Conservation (phyloP, 2,113 vertebrate genomes). For the Tichodroma muraria region DNA sequence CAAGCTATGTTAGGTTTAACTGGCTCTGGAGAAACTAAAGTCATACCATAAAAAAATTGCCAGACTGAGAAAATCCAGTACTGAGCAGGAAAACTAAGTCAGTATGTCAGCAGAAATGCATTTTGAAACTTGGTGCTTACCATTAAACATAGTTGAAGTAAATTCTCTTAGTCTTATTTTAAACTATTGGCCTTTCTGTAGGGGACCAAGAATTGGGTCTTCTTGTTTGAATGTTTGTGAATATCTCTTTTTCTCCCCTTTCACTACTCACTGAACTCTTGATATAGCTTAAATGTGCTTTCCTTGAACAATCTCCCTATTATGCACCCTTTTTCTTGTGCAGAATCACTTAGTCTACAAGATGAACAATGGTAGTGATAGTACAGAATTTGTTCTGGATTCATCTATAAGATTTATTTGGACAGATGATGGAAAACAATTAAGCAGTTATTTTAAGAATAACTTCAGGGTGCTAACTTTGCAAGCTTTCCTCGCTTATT, state of each 20-base stretch:
- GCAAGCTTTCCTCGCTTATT: background rate
- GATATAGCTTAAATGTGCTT: background rate
- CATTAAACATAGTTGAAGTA: background rate
- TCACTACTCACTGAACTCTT: background rate
- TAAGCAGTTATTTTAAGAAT: background rate
- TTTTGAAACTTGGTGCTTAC: background rate
- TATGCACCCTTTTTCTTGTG: background rate
- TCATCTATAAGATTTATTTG: background rate
- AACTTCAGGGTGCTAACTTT: background rate
- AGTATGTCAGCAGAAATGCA: background rate
- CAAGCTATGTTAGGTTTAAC: background rate
- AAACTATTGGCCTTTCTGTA: background rate
- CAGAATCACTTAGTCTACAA: constrained; percentile 21
- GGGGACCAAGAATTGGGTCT: background rate
- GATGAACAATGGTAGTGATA: background rate
- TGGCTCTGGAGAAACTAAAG: background rate
- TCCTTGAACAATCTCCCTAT: background rate
- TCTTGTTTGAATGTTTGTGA: constrained; percentile 7
- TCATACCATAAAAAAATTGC: background rate
- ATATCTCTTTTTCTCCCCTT: background rate
- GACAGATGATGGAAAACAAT: background rate
- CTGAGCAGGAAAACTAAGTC: background rate
- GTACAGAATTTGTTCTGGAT: background rate
- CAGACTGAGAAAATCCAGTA: background rate
- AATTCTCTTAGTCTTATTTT: background rate